Percentiles rank a stretch among this genome's conserved stretches.
Conservation (phyloP, 2,888 invertebrate genomes). For the Smittia aterrima region DNA sequence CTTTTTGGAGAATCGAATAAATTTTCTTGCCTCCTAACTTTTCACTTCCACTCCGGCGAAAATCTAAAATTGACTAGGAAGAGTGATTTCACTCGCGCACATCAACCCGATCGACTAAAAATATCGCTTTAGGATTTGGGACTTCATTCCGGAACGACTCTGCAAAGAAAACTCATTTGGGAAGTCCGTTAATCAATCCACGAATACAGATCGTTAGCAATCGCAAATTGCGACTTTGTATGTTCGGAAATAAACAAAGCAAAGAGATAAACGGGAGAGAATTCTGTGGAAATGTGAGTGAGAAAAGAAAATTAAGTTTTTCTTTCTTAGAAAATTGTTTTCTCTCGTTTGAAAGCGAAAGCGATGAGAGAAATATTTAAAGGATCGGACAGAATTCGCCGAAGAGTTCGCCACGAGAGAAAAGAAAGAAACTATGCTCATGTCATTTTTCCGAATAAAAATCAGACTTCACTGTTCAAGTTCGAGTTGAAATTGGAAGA, state of each 20-base stretch:
- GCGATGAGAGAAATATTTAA: background rate
- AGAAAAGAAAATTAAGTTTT: too few species aligned
- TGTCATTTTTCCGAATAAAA: background rate
- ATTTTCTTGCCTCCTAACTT: background rate
- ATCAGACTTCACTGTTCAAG: background rate
- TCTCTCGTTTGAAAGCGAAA: background rate
- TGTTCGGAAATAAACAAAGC: too few species aligned
- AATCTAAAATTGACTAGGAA: conserved; percentile 34
- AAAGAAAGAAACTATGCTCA: background rate
- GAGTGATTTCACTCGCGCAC: conserved; percentile 26
- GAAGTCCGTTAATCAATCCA: too few species aligned
- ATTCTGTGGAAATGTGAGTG: too few species aligned
- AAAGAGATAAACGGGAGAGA: too few species aligned
- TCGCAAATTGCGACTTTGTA: too few species aligned
- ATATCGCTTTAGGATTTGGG: conserved; percentile 33
- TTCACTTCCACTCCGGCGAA: conserved; percentile 22
- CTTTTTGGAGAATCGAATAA: background rate
- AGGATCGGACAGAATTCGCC: too few species aligned
- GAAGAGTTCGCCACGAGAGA: background rate
- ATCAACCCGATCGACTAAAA: conserved; percentile 28
- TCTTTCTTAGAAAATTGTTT: background rate
- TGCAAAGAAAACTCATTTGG: too few species aligned
- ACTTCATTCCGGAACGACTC: conserved; percentile 14
- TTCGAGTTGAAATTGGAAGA: background rate
- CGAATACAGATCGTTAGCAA: too few species aligned